Conservation (phyloP, 2,797 vertebrate species). For the Tokudaia tokunoshimensis region DNA sequence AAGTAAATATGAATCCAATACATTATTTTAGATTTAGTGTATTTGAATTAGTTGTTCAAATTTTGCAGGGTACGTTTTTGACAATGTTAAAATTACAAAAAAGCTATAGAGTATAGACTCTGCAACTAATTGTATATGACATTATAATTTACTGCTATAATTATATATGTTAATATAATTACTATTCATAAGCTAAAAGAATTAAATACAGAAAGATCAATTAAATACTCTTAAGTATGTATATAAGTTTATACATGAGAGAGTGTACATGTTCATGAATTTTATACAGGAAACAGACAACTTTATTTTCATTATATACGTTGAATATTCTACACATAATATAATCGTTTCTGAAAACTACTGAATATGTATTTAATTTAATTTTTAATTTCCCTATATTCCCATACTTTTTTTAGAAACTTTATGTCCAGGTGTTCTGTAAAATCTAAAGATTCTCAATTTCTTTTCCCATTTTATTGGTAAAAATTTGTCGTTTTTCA, state of each 20-base stretch:
- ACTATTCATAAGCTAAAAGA: not conserved
- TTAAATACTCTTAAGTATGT: not conserved
- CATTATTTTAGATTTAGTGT: not conserved
- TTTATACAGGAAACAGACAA: conserved; percentile 11
- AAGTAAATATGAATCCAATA: not conserved
- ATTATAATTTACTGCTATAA: not conserved
- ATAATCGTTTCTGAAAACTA: conserved; percentile 16
- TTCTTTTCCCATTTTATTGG: not conserved
- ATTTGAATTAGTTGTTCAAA: not conserved
- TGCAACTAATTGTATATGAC: not conserved
- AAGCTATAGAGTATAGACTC: not conserved
- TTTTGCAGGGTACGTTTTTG: not conserved
- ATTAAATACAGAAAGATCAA: not conserved
- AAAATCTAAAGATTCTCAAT: conserved; percentile 13
- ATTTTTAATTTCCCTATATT: conserved; percentile 45
- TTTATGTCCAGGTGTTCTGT: conserved; percentile 18
- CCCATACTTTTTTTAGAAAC: conserved; percentile 30
- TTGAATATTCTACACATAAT: conserved; percentile 25
- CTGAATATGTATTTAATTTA: conserved; percentile 59
- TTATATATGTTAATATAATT: not conserved
- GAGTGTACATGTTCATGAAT: not conserved
- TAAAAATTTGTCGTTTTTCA: not conserved
- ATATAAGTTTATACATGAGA: not conserved
- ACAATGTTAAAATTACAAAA: not conserved
- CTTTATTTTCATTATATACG: conserved; percentile 48